Base-by-base conservation (phyloP, 2,797 vertebrate genomes). In the Acanthiza pusilla region DNA sequence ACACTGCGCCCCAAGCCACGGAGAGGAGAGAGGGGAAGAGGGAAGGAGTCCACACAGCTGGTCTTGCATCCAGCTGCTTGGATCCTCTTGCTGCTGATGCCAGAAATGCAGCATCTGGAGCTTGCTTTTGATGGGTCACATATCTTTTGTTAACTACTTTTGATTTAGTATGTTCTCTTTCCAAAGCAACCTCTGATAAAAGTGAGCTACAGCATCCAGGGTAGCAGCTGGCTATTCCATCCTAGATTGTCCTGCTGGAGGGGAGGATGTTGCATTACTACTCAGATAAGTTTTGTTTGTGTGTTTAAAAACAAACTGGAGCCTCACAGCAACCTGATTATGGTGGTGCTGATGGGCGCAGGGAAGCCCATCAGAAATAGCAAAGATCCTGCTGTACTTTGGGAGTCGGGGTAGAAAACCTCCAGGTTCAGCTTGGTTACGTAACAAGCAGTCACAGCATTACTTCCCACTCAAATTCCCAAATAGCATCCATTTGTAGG, bases 91-190 rank as follows among this genome's bases (percentile, higher is more conserved):
- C 50, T 88, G 76, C 32, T 60, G 50, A 25, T 71, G 84, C 72
- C 57, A 93, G 63, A 94, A 87, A 48, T 21, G 32, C 58, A 77
- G 54, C 92, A 65, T 85, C 85, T 72, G 75, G 66, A 85, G 62
- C 32, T 67, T 43, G 34, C 61, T 91, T 94, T 76, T 48, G 58
- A 48, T 88, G 58, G 50, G 17, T 81, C 51, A 7, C 1, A 0
- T 68, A 47, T 74, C 47, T 91, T 88, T 70, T 66, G 73, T 82
- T 65, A 71, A 38, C 36, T 61, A 51, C 42, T 58, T 94, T 77
- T 94, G 86, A 48, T 85, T 71, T 74, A 43, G 53, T 16, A 1
- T 2, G 8, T 74, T 89, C n/a, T 77, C 38, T 51, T 36, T 86
- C 78, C 47, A 43, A 70, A 91, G 70, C 47, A 85, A 25, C 22